These are phyloP conservation scores for Cirrhinus molitorella DNA, from an alignment of 2,797 vertebrate species.

Conservation along the genomic window DNA sequence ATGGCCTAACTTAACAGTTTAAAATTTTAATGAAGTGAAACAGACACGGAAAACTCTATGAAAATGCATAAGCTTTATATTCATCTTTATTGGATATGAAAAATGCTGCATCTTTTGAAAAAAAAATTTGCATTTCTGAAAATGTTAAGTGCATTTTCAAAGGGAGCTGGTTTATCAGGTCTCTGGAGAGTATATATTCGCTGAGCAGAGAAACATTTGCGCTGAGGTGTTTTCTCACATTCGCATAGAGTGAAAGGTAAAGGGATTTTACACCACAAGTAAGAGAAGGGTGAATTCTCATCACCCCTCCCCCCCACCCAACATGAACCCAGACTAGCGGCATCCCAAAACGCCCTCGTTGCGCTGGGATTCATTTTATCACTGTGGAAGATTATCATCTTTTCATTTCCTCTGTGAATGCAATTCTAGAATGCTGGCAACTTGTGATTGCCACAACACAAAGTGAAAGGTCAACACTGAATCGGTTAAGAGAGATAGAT, in stretches of 20 bases:
- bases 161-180: constrained; percentile 18
- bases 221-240: constrained; percentile 29
- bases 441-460: constrained; percentile 44
- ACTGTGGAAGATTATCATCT: constrained; percentile 31
- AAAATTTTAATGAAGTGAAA: neutral
- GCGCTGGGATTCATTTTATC: constrained; percentile 41
- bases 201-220: neutral
- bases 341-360: constrained; percentile 26
- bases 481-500: constrained; percentile 41
- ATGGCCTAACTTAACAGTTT: neutral
- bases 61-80: neutral
- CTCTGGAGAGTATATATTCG: neutral
- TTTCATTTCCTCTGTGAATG: constrained; percentile 46
- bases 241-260: neutral
- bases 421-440: constrained; percentile 6
- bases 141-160: constrained; percentile 38
- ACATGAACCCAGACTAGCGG: neutral
- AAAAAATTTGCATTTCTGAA: constrained; percentile 38
- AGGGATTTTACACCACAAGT: constrained; percentile 5
- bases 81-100: neutral
- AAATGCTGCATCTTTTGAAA: constrained; percentile 20
- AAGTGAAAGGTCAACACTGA: constrained; percentile 52
- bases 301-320: neutral
- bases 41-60: neutral
- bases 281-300: neutral